These are phyloP conservation scores for Danio rerio DNA, from an alignment of 2,113 vertebrate species.

Conservation along the genomic window GRCz12tu NC_133197.1:20804501-20805000, in stretches of 20 bases:
- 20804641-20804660: background rate
- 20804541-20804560: background rate
- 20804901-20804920: conserved; percentile 13
- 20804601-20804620: background rate
- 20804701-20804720: too few species aligned
- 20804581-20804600: background rate
- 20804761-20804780: background rate
- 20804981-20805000: conserved; percentile 70
- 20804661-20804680: background rate
- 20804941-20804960: conserved; percentile 32
- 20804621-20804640: background rate
- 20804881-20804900: conserved; percentile 17
- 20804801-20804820: background rate
- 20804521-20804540: background rate
- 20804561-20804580: too few species aligned
- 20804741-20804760: background rate
- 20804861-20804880: conserved; percentile 27
- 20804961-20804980: background rate
- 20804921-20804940: conserved; percentile 24
- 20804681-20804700: too few species aligned
- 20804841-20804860: conserved; percentile 22
- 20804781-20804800: background rate
- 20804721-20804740: too few species aligned
- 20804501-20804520: conserved; percentile 44
- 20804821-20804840: background rate